These are phyloP conservation scores for Julus scandinavius DNA, from an alignment of 2,888 invertebrate genomes.

Conservation along the genomic window DNA sequence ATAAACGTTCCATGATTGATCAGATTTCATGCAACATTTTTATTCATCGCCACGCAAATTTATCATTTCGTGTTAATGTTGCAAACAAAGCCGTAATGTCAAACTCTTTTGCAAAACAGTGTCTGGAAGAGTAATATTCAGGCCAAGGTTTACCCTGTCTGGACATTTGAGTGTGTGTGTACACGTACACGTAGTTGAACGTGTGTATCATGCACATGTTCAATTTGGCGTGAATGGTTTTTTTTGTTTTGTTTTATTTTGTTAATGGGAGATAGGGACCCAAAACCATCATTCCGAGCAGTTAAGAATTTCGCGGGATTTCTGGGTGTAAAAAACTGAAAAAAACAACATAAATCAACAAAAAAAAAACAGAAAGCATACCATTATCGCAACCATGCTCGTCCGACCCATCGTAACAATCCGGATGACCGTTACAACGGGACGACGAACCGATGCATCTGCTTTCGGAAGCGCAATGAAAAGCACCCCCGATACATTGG, in stretches of 20 bases:
- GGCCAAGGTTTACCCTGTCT: too few relatives aligned
- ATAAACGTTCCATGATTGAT: neutral
- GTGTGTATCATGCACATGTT: too few relatives aligned
- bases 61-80: neutral
- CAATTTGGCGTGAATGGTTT: too few relatives aligned
- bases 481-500: neutral
- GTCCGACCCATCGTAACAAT: slow-evolving; percentile 51
- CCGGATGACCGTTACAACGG: slow-evolving; percentile 38
- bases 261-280: neutral
- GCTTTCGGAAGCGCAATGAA: slow-evolving; percentile 40
- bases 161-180: too few relatives aligned
- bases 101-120: too few relatives aligned
- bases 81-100: too few relatives aligned
- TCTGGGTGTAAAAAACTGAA: neutral
- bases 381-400: neutral
- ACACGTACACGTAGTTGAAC: too few relatives aligned
- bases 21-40: neutral
- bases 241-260: neutral
- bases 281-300: neutral
- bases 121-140: too few relatives aligned
- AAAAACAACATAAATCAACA: neutral
- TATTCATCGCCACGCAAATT: neutral
- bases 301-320: neutral
- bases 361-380: neutral
- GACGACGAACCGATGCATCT: slow-evolving; percentile 11